Base-by-base conservation (phyloP, 2,888 invertebrate genomes). In the Pristionchus fissidentatus region DNA sequence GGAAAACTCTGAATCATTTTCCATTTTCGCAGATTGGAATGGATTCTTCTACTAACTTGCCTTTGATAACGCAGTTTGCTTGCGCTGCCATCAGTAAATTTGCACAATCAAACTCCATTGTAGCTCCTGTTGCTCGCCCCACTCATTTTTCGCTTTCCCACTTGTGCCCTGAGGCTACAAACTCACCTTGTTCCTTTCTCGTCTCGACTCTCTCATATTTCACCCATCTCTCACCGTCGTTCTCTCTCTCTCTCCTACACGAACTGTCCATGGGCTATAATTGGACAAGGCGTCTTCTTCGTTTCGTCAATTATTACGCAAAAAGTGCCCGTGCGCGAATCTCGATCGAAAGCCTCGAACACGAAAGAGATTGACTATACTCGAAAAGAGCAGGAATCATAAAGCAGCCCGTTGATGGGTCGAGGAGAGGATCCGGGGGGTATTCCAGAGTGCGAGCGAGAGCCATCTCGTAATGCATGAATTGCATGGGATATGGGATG, bases 391-490 rank as follows among this genome's bases (percentile, higher is more conserved):
- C n/a, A n/a, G n/a, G n/a, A n/a, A n/a, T n/a, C n/a, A n/a, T n/a
- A n/a, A n/a, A n/a, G n/a, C n/a, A n/a, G n/a, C n/a, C n/a, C n/a
- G n/a, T n/a, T n/a, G n/a, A n/a, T n/a, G n/a, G n/a, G n/a, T n/a
- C n/a, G n/a, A n/a, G n/a, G n/a, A n/a, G n/a, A n/a, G 19, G 52
- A 52, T 32, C 60, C 15, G 29, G 1, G 8, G 5, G 32, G 1
- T 60, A 29, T 60, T 15, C 57, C 4, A 4, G 29, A 32, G 60
- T 60, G 29, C 60, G 29, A 60, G 60, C 57, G 2, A 26, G 13
- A 10, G 57, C 70, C 41, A 70, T 41, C 70, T 70, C 70, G 70
- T 70, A 70, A 70, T 70, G 70, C 43, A 70, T 70, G 70, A 70
- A 70, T 70, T 41, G 70, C 70, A 70, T 70, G 22, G 70, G 38